Evolutionary conservation across 2,888 invertebrate species (phyloP).

Genomic region (Boloria euphrosyne): DNA sequence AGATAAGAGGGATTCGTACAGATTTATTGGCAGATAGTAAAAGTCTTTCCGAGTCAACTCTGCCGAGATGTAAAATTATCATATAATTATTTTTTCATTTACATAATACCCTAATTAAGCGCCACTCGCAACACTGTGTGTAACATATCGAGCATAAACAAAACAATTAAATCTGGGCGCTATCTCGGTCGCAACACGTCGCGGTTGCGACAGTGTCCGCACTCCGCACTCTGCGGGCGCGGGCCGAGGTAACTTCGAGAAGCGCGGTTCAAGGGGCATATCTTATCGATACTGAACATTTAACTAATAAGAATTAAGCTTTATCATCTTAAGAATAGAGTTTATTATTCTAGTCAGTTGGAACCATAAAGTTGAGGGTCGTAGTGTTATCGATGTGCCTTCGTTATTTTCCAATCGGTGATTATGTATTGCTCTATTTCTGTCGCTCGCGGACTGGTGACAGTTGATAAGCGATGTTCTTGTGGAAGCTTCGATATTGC

Average conservation of each 20-base stretch:
- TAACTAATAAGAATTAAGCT: not conserved
- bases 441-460: conserved; percentile 22
- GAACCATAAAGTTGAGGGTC: conserved; percentile 43
- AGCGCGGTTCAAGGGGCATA: conserved; percentile 54
- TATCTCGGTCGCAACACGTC: conserved; percentile 24
- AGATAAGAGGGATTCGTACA: conserved; percentile 8
- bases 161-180: conserved; percentile 16
- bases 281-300: conserved; percentile 48
- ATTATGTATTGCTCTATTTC: conserved; percentile 51
- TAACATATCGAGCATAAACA: conserved; percentile 19
- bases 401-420: conserved; percentile 73
- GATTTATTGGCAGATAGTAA: no score
- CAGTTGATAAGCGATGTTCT: conserved; percentile 21
- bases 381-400: conserved; percentile 55
- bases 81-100: no score
- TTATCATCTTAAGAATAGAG: not conserved
- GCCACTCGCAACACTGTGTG: not conserved
- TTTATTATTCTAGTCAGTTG: not conserved
- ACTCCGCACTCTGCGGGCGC: no score
- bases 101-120: no score
- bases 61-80: no score
- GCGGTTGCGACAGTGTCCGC: conserved; percentile 21
- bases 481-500: conserved; percentile 20
- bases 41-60: no score
- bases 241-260: conserved; percentile 31